phyloP scores from a whole-genome alignment of 2,888 invertebrate genomes.

The Mechanitis mazaeus region DNA sequence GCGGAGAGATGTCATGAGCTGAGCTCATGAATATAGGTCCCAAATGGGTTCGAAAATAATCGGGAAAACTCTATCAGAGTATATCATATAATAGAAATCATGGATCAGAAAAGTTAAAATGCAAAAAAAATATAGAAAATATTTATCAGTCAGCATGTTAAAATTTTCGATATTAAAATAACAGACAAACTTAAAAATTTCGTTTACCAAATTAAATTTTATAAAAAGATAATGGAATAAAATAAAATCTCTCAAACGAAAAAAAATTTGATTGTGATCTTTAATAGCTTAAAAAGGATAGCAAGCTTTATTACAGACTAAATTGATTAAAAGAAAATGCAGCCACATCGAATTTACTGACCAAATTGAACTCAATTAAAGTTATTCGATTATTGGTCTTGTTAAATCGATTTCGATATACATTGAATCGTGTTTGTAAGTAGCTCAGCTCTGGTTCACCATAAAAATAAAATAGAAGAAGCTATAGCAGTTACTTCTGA shows the following conservation, averaged over 20 bases:
- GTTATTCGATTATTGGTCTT: conserved; percentile 17
- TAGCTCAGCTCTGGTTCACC: conserved; percentile 9
- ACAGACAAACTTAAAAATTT: neutral
- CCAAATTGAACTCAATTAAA: conserved; percentile 22
- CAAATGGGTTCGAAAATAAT: too few relatives aligned
- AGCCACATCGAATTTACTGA: conserved; percentile 13
- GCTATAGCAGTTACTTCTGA: neutral
- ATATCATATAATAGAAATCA: too few relatives aligned
- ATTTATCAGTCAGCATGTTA: neutral
- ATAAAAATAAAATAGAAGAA: conserved; percentile 17
- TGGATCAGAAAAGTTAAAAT: too few relatives aligned
- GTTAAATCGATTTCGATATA: conserved; percentile 5
- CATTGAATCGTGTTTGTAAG: conserved; percentile 1
- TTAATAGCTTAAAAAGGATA: conserved; percentile 2
- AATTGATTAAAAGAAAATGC: conserved; percentile 13
- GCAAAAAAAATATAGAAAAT: neutral
- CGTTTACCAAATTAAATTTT: neutral
- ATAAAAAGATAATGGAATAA: neutral
- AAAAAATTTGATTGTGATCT: neutral
- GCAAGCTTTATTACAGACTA: conserved; percentile 2
- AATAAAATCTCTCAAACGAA: neutral
- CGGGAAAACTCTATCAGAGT: too few relatives aligned
- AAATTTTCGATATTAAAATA: neutral
- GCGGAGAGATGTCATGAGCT: too few relatives aligned
- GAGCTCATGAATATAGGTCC: too few relatives aligned